Conservation (phyloP, 2,113 vertebrate species). For the Eira barbara region DNA sequence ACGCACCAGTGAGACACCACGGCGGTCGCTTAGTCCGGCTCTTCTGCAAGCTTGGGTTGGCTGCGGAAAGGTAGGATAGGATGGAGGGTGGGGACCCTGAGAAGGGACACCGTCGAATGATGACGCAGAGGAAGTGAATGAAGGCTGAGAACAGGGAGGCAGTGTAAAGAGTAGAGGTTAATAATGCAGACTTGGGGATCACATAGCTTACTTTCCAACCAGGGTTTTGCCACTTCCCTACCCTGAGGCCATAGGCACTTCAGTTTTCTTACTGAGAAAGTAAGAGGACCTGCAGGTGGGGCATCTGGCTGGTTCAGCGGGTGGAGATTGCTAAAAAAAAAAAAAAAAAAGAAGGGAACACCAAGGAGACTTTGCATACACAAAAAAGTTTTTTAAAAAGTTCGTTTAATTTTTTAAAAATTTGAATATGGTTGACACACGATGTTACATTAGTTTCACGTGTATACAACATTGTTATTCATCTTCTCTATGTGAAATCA, state of each 20-base stretch:
- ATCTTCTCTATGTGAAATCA: not conserved
- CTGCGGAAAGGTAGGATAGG: fast-evolving
- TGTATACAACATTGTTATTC: not conserved
- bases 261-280: not conserved
- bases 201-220: not conserved
- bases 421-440: not conserved
- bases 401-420: not conserved
- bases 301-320: not conserved
- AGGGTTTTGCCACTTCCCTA: not conserved
- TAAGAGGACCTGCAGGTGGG: not conserved
- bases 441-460: not conserved
- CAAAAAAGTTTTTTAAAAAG: not conserved
- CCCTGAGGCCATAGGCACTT: not conserved
- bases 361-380: not conserved
- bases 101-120: not conserved
- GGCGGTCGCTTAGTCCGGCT: fast-evolving
- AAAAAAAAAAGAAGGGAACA: not conserved
- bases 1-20: not conserved
- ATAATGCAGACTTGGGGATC: not conserved
- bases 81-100: fast-evolving
- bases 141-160: not conserved
- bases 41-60: not conserved
- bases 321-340: not conserved
- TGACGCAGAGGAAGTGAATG: not conserved
- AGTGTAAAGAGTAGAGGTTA: not conserved